A percentile compares a stretch with the other conserved stretches of the same genome.
Evolutionary conservation across 2,888 invertebrate species (phyloP).

Genomic region (Myopa testacea): DNA sequence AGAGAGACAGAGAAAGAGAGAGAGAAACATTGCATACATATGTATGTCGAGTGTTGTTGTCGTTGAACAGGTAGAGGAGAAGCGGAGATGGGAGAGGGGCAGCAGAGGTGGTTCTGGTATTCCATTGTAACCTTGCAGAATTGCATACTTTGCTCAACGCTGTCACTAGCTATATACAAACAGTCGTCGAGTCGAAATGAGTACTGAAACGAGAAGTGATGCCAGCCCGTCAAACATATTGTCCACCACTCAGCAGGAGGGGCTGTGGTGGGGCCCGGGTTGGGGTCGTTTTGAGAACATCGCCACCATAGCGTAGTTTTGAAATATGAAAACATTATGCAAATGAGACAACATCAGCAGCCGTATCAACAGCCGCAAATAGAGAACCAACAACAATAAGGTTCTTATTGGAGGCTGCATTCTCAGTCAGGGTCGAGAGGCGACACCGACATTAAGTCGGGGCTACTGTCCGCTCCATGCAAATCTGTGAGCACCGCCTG

Average conservation of each 20-base stretch:
- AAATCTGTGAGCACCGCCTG: background rate
- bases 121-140: background rate
- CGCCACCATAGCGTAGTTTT: background rate
- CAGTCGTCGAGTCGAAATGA: background rate
- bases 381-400: background rate
- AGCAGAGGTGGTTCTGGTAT: background rate
- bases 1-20: too few species aligned
- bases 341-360: background rate
- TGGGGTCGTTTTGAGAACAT: background rate
- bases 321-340: conserved; percentile 26
- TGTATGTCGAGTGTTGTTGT: background rate
- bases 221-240: background rate
- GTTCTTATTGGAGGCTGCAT: background rate
- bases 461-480: background rate
- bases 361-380: background rate
- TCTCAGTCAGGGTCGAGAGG: background rate
- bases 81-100: background rate
- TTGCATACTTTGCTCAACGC: too few species aligned
- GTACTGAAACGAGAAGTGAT: background rate
- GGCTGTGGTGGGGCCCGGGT: background rate
- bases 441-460: background rate
- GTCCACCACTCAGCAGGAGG: background rate
- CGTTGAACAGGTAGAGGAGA: background rate
- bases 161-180: background rate
- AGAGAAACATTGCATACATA: too few species aligned